Percentiles rank a stretch among this genome's conserved stretches.
Conservation (phyloP, 2,113 vertebrate genomes). For the Malurus elegans region DNA sequence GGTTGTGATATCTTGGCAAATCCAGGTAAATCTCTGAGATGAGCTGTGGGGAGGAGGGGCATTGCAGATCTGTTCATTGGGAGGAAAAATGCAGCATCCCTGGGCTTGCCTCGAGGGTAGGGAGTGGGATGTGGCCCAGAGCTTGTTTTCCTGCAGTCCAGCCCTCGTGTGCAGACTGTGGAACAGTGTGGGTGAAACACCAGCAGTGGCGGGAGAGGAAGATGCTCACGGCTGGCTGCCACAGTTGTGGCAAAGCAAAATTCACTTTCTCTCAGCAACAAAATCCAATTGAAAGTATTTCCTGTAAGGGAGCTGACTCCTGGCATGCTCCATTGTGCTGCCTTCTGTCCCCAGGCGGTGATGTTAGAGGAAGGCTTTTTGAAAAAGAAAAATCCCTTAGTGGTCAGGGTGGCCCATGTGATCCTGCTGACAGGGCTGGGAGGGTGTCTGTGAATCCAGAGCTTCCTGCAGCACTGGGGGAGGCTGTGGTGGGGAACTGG, state of each 20-base stretch:
- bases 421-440: neutral
- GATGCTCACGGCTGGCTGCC: neutral
- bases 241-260: neutral
- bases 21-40: neutral
- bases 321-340: neutral
- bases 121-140: neutral
- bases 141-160: neutral
- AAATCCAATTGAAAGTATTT: neutral
- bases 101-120: neutral
- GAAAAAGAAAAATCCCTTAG: neutral
- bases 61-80: neutral
- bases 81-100: neutral
- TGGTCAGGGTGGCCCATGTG: rapidly evolving
- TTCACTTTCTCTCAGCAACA: neutral
- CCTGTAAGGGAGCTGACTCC: neutral
- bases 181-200: neutral
- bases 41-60: neutral
- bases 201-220: neutral
- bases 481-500: neutral
- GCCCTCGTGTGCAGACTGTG: rapidly evolving
- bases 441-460: neutral
- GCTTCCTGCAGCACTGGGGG: rapidly evolving
- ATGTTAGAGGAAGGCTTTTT: neutral
- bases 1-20: neutral
- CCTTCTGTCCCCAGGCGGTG: neutral